These are phyloP conservation scores for Lasiommata megera DNA, from an alignment of 2,888 invertebrate genomes.

Conservation along the genomic window DNA sequence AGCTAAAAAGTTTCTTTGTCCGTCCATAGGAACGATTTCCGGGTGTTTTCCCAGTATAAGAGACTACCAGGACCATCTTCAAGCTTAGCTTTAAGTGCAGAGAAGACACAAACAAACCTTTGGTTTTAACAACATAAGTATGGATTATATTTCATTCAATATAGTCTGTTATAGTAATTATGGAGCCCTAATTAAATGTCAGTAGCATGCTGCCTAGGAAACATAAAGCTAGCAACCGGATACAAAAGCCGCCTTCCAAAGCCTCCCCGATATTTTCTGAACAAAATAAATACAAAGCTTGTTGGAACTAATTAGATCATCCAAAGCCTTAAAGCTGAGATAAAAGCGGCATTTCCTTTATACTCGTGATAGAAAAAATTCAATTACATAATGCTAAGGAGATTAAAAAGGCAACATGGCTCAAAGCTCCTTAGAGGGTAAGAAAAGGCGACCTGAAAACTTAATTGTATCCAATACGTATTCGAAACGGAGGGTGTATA, in stretches of 20 bases:
- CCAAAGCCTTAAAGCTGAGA: constrained; percentile 59
- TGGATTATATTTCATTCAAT: neutral
- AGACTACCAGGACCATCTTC: too few relatives aligned
- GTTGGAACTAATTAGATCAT: constrained; percentile 60
- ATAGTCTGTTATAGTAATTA: neutral
- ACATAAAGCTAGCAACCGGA: neutral
- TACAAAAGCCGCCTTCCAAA: constrained; percentile 7
- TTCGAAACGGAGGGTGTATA: neutral
- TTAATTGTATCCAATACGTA: constrained; percentile 12
- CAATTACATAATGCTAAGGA: constrained; percentile 74
- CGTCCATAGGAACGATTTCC: too few relatives aligned
- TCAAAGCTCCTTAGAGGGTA: constrained; percentile 14
- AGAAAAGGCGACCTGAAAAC: constrained; percentile 14
- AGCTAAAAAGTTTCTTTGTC: too few relatives aligned
- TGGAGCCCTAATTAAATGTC: neutral
- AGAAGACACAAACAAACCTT: too few relatives aligned
- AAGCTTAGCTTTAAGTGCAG: too few relatives aligned
- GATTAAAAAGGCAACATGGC: constrained; percentile 66
- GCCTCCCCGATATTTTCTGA: constrained; percentile 16
- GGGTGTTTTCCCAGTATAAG: too few relatives aligned
- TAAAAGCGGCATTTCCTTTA: constrained; percentile 73
- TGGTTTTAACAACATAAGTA: too few relatives aligned
- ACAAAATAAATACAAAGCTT: constrained; percentile 52
- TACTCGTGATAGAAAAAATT: constrained; percentile 73
- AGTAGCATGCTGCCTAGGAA: neutral